Percentiles rank a stretch among this genome's conserved stretches.
Evolutionary conservation across 2,113 vertebrate species (phyloP).

Genomic region (Xiphophorus maculatus): DNA sequence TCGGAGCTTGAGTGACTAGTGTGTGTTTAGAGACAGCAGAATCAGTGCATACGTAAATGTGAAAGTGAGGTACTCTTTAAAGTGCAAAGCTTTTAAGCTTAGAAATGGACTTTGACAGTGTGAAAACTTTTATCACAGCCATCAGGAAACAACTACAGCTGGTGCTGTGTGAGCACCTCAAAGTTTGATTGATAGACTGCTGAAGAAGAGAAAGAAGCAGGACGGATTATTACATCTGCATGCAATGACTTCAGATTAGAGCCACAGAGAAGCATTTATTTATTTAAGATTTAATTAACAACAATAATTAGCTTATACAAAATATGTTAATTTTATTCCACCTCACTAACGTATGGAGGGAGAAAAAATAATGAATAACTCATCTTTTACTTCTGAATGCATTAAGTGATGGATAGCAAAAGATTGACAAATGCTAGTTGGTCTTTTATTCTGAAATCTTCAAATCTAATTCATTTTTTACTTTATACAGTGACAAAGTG

Average conservation of each 20-base stretch:
- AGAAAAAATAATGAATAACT: no score
- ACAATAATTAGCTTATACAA: no score
- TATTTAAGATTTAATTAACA: no score
- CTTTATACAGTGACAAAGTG: no score
- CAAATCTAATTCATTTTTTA: no score
- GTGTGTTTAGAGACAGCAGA: not conserved
- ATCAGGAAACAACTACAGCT: not conserved
- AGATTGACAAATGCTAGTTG: no score
- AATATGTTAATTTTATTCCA: no score
- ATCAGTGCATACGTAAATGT: not conserved
- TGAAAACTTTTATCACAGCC: not conserved
- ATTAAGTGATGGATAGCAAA: no score
- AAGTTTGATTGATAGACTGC: conserved; percentile 8
- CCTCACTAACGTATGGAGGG: no score
- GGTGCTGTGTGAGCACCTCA: not conserved
- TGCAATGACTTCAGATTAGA: not conserved
- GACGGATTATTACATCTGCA: not conserved
- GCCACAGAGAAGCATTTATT: no score
- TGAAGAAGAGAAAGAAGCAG: not conserved
- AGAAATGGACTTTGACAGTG: not conserved
- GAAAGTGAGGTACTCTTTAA: not conserved
- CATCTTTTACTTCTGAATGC: no score
- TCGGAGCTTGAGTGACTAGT: conserved; percentile 6
- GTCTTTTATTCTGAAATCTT: no score
- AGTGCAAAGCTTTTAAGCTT: not conserved